Percentiles rank a stretch among this genome's conserved stretches.
Evolutionary conservation across 2,113 vertebrate genomes (phyloP).

Genomic region (Diglossa brunneiventris): DNA sequence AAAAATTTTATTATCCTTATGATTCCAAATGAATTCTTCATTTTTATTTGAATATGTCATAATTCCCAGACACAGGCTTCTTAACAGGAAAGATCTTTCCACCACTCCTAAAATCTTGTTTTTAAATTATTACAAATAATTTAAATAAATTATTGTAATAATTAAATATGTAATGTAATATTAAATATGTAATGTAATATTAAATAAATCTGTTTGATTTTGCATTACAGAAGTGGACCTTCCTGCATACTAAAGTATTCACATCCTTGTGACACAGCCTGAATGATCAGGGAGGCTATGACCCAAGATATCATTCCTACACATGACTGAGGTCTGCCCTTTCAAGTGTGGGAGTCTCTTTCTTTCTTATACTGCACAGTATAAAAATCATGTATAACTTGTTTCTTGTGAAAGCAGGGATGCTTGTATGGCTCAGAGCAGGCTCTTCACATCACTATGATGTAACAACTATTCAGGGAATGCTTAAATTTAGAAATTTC

Average conservation of each 20-base stretch:
- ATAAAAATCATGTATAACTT: not conserved
- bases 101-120: not conserved
- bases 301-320: not conserved
- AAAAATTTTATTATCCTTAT: not conserved
- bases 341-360: not conserved
- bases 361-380: not conserved
- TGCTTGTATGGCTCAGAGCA: fast-evolving
- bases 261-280: not conserved
- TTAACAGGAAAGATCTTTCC: not conserved
- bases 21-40: not conserved
- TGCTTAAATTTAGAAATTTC: not conserved
- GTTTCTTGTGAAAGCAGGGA: not conserved
- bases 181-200: too few species aligned
- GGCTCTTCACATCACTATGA: not conserved
- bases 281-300: not conserved
- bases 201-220: not conserved
- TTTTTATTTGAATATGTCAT: not conserved
- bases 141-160: not conserved
- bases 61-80: not conserved
- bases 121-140: not conserved
- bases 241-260: not conserved
- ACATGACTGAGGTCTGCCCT: not conserved
- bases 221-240: not conserved
- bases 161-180: too few species aligned
- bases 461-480: not conserved